Evolutionary conservation across 2,797 vertebrate species (phyloP).

Genomic region (Galago senegalensis): DNA sequence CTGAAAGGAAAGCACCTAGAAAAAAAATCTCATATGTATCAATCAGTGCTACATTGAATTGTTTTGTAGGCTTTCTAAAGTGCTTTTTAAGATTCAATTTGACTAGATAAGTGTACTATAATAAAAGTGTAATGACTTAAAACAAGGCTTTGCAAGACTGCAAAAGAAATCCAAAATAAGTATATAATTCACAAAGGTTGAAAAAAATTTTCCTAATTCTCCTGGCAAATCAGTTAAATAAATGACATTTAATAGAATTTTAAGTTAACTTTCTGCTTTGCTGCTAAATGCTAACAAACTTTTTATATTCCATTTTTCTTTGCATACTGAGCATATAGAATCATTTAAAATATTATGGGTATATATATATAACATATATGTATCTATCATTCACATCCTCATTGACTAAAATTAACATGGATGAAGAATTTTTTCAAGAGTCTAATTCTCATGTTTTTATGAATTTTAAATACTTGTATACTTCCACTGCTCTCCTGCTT

Average conservation of each 20-base stretch:
- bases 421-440: background rate
- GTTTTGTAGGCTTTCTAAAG: slow-evolving; percentile 56
- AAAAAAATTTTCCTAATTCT: slow-evolving; percentile 12
- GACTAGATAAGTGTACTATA: slow-evolving; percentile 71
- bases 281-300: slow-evolving; percentile 4
- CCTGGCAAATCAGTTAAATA: slow-evolving; percentile 48
- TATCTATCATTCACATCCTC: background rate
- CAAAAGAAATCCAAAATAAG: slow-evolving; percentile 48
- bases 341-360: slow-evolving; percentile 1
- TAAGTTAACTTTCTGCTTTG: slow-evolving; percentile 57
- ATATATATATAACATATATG: background rate
- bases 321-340: background rate
- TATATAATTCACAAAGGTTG: slow-evolving; percentile 40
- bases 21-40: slow-evolving; percentile 43
- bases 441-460: background rate
- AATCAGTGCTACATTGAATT: slow-evolving; percentile 49
- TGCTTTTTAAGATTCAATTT: slow-evolving; percentile 70
- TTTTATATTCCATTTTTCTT: slow-evolving; percentile 36
- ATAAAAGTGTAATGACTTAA: slow-evolving; percentile 71
- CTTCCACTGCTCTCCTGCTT: background rate
- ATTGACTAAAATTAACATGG: slow-evolving; percentile 7
- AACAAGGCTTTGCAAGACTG: slow-evolving; percentile 51
- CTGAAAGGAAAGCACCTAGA: slow-evolving; percentile 29
- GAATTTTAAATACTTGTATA: background rate
- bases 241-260: slow-evolving; percentile 42